Percentiles rank a stretch among this genome's conserved stretches.
Conservation (phyloP, 37 sponge, comb jelly and placozoan genomes). For the Halichondria panicea region DNA sequence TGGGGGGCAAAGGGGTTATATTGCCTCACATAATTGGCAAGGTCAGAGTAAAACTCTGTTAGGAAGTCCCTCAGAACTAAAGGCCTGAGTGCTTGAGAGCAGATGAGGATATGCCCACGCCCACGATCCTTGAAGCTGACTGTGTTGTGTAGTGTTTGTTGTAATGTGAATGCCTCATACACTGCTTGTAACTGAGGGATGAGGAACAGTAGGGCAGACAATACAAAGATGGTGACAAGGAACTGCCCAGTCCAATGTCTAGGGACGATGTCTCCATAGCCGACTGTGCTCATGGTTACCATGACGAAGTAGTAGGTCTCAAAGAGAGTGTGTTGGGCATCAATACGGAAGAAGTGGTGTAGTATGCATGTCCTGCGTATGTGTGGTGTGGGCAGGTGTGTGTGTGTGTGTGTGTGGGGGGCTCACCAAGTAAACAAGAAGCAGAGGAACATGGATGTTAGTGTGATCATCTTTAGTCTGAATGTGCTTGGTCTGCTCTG, state of each 20-base stretch:
- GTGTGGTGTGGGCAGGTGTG: neutral
- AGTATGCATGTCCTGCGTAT: conserved; percentile 49
- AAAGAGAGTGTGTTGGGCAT: conserved; percentile 28
- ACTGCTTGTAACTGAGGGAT: conserved; percentile 26
- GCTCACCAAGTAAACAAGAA: conserved; percentile 66
- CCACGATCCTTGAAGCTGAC: conserved; percentile 28
- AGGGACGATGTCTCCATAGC: conserved; percentile 71
- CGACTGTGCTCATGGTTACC: conserved; percentile 78
- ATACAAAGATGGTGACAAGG: conserved; percentile 49
- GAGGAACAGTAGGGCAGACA: conserved; percentile 16
- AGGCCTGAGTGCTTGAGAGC: conserved; percentile 28
- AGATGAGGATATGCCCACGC: conserved; percentile 42
- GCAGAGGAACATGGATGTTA: conserved; percentile 26
- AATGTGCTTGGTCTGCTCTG: conserved; percentile 9
- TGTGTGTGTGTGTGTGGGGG: neutral
- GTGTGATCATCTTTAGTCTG: conserved; percentile 24
- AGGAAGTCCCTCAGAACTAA: conserved; percentile 64
- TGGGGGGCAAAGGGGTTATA: neutral
- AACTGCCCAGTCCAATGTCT: conserved; percentile 60
- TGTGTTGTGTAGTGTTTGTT: conserved; percentile 31
- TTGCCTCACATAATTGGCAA: conserved; percentile 23
- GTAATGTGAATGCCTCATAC: conserved; percentile 35
- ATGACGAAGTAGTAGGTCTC: conserved; percentile 65
- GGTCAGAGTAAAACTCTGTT: conserved; percentile 69
- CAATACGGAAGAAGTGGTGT: conserved; percentile 71